These are phyloP conservation scores for Cryptophagus acutangulus DNA, from an alignment of 2,888 invertebrate species.

Conservation along the genomic window DNA sequence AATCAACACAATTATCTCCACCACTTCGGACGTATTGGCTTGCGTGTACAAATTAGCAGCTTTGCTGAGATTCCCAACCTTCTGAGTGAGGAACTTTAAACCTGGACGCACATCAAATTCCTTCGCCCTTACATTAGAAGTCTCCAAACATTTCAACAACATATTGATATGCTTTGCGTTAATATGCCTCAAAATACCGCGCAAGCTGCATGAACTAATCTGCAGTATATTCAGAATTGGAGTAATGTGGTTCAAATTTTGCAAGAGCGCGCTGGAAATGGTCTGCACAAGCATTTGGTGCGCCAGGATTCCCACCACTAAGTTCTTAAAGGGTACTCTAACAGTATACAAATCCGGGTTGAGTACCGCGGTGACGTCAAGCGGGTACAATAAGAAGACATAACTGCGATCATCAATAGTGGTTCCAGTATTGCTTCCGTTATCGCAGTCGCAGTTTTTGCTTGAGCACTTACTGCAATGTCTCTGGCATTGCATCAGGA, in stretches of 20 bases:
- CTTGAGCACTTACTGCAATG: constrained; percentile 42
- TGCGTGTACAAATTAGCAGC: constrained; percentile 90
- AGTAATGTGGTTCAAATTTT: constrained; percentile 51
- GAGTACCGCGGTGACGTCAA: constrained; percentile 63
- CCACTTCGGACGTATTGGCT: constrained; percentile 87
- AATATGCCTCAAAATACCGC: constrained; percentile 47
- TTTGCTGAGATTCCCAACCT: constrained; percentile 79
- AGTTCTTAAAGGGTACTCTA: constrained; percentile 79
- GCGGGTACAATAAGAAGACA: constrained; percentile 79
- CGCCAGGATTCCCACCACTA: constrained; percentile 84
- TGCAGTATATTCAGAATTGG: constrained; percentile 47
- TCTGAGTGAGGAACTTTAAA: constrained; percentile 88
- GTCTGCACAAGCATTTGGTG: constrained; percentile 91
- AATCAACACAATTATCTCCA: constrained; percentile 79
- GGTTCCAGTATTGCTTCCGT: constrained; percentile 47
- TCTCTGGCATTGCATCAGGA: constrained; percentile 53
- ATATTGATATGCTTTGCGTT: constrained; percentile 62
- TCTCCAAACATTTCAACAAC: constrained; percentile 71
- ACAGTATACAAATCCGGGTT: constrained; percentile 75
- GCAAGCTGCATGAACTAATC: constrained; percentile 45
- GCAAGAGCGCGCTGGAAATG: constrained; percentile 79
- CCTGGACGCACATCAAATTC: constrained; percentile 89
- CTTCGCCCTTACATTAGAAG: constrained; percentile 75
- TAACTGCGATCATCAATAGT: constrained; percentile 79
- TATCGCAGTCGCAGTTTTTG: constrained; percentile 46